Conservation (phyloP, 2,888 invertebrate species). For the Phyllotreta cruciferae region DNA sequence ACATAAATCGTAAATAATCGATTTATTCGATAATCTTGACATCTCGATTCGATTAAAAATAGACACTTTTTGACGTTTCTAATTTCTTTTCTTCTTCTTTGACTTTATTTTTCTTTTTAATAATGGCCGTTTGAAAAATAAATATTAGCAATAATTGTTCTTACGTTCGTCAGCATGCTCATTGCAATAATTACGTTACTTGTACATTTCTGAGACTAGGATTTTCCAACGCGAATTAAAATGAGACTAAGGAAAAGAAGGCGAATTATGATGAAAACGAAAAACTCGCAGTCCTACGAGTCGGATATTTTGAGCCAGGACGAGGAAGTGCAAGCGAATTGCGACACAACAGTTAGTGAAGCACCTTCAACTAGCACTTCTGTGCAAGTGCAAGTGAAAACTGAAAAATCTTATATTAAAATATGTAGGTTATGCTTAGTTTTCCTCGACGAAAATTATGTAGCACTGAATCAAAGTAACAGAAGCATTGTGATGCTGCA, state of each 20-base stretch:
- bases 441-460: conserved; percentile 36
- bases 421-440: conserved; percentile 41
- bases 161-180: too few relatives aligned
- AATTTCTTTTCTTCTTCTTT: too few relatives aligned
- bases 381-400: conserved; percentile 6
- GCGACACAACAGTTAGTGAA: not conserved
- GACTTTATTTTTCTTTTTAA: too few relatives aligned
- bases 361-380: conserved; percentile 27
- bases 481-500: conserved; percentile 40
- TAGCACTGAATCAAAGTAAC: conserved; percentile 24
- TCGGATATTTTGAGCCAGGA: not conserved
- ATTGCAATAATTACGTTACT: too few relatives aligned
- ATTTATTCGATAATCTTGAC: too few relatives aligned
- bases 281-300: conserved; percentile 4
- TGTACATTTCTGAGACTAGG: too few relatives aligned
- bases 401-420: conserved; percentile 33
- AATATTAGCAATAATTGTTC: too few relatives aligned
- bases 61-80: too few relatives aligned
- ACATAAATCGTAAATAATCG: too few relatives aligned
- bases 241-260: conserved; percentile 30
- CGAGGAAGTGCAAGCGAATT: not conserved
- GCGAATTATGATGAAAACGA: conserved; percentile 29
- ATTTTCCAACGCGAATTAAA: not conserved
- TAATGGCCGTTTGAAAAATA: too few relatives aligned
- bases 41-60: too few relatives aligned